Evolutionary conservation across 2,888 invertebrate genomes (phyloP).

Genomic region (Agrochola lychnidis): DNA sequence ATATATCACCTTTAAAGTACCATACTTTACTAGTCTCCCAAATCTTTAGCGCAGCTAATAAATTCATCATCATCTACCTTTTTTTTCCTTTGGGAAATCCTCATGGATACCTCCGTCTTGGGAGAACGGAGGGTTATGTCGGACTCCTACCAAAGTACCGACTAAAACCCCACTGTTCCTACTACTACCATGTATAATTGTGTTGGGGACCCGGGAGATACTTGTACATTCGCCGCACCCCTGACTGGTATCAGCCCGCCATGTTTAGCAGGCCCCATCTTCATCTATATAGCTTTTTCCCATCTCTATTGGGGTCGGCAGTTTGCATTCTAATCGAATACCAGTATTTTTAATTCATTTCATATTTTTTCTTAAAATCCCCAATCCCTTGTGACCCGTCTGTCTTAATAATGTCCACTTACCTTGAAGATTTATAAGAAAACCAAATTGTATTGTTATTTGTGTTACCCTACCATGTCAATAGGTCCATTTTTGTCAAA

Average conservation of each 20-base stretch:
- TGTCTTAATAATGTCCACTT: not conserved
- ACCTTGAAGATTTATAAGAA: too few species aligned
- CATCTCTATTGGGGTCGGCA: not conserved
- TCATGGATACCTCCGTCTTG: too few species aligned
- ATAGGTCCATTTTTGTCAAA: conserved; percentile 4
- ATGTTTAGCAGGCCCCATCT: not conserved
- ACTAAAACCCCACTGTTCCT: too few species aligned
- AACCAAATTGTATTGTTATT: not conserved
- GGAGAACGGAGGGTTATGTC: too few species aligned
- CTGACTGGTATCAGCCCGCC: too few species aligned
- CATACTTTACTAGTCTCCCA: not conserved
- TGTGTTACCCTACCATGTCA: not conserved
- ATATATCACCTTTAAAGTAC: not conserved
- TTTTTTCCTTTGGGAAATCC: too few species aligned
- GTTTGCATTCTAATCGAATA: not conserved
- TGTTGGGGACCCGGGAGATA: too few species aligned
- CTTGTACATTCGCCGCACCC: too few species aligned
- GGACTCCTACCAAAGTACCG: too few species aligned
- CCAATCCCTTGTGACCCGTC: not conserved
- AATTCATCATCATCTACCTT: not conserved
- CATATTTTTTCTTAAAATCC: not conserved
- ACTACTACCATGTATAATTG: too few species aligned
- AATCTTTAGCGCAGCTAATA: too few species aligned
- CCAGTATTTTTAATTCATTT: not conserved
- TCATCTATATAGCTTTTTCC: too few species aligned